A percentile compares a stretch with the other conserved stretches of the same genome.
phyloP scores from a whole-genome alignment of 2,888 invertebrate genomes.

The Leucophenga maculata region DNA sequence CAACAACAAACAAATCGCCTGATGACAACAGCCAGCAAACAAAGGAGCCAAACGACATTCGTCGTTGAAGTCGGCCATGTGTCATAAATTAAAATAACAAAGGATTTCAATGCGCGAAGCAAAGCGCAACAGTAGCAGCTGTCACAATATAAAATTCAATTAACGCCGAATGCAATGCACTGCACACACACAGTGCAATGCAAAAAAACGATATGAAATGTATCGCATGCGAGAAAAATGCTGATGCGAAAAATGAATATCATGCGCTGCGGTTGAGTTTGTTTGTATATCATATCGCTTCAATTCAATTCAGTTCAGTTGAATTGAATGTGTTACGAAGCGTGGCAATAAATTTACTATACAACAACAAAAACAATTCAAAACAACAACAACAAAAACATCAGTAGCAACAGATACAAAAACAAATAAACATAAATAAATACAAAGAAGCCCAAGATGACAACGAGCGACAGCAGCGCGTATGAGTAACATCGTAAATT shows the following conservation, averaged over 20 bases:
- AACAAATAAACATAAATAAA: slow-evolving; percentile 21
- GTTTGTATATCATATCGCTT: not conserved
- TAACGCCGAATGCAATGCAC: slow-evolving; percentile 24
- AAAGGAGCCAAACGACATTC: not conserved
- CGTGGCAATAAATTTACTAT: not conserved
- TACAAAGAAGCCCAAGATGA: slow-evolving; percentile 13
- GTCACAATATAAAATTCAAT: slow-evolving; percentile 51
- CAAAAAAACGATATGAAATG: not conserved
- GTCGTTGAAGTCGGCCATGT: slow-evolving; percentile 6
- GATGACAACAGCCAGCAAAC: too few relatives aligned
- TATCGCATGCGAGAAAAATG: not conserved
- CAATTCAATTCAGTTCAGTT: not conserved
- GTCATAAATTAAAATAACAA: slow-evolving; percentile 22
- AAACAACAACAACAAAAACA: slow-evolving; percentile 10
- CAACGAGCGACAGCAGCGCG: not conserved
- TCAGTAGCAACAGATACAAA: not conserved
- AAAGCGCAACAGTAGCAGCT: slow-evolving; percentile 18
- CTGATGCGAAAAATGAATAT: not conserved
- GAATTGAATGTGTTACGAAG: not conserved
- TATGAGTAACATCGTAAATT: slow-evolving; percentile 1
- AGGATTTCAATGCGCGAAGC: not conserved
- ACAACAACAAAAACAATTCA: too few relatives aligned
- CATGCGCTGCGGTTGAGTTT: not conserved
- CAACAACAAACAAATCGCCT: not conserved
- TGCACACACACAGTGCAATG: not conserved